Conservation (phyloP, 2,888 invertebrate species). For the Polydrusus pterygomalis region DNA sequence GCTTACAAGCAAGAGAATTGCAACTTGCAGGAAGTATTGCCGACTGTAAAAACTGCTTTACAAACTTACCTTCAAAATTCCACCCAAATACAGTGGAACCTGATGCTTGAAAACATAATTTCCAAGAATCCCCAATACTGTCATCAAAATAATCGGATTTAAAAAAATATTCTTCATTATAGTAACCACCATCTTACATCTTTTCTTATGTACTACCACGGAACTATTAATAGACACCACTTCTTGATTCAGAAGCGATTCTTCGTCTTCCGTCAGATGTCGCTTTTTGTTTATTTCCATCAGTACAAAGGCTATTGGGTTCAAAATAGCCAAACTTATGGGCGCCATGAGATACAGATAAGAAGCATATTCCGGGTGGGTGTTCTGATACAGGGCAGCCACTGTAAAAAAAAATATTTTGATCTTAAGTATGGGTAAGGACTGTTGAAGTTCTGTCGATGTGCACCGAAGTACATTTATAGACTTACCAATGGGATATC, state of each 20-base stretch:
- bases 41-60: too few relatives aligned
- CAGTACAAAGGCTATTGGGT: constrained; percentile 92
- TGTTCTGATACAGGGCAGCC: constrained; percentile 86
- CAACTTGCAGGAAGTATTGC: too few relatives aligned
- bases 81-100: constrained; percentile 83
- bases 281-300: constrained; percentile 82
- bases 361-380: constrained; percentile 91
- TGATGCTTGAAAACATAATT: constrained; percentile 87
- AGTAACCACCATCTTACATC: constrained; percentile 67
- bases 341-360: constrained; percentile 96
- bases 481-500: constrained; percentile 91
- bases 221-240: constrained; percentile 58
- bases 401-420: constrained; percentile 75
- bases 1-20: too few relatives aligned
- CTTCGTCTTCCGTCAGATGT: constrained; percentile 67
- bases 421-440: too few relatives aligned
- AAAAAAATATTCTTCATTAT: constrained; percentile 70
- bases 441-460: too few relatives aligned
- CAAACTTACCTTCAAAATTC: constrained; percentile 81
- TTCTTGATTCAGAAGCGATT: constrained; percentile 61
- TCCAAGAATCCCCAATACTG: constrained; percentile 90
- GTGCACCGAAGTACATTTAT: too few relatives aligned
- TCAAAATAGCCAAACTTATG: constrained; percentile 92
- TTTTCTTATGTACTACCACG: constrained; percentile 63
- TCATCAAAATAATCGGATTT: constrained; percentile 95